A percentile compares a stretch with the other conserved stretches of the same genome.
phyloP scores from a whole-genome alignment of 2,113 vertebrate species.

The Oncorhynchus tshawytscha region DNA sequence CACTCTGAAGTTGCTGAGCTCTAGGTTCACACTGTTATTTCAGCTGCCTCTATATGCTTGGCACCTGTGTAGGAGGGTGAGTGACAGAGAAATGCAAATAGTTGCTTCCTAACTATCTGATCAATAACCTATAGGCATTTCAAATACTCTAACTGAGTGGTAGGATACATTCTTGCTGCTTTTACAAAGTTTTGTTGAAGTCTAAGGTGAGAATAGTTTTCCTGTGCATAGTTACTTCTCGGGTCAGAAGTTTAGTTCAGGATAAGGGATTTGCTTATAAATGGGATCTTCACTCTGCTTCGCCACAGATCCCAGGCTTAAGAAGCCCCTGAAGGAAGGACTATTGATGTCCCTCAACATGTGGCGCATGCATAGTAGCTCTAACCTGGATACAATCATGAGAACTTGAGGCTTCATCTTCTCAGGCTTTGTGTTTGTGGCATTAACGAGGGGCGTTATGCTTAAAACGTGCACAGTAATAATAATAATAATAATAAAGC shows the following conservation, averaged over 20 bases:
- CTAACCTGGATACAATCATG: neutral
- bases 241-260: neutral
- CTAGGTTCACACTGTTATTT: slow-evolving; percentile 23
- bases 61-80: slow-evolving; percentile 29
- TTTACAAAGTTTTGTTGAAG: neutral
- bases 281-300: neutral
- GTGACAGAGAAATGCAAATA: neutral
- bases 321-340: neutral
- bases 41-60: slow-evolving; percentile 9
- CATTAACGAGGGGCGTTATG: neutral
- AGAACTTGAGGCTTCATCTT: neutral
- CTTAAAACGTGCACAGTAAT: too few relatives aligned
- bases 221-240: neutral
- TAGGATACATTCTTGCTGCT: neutral
- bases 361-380: neutral
- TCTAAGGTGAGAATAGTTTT: neutral
- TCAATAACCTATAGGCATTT: neutral
- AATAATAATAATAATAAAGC: too few relatives aligned
- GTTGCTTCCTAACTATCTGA: neutral
- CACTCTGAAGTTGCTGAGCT: slow-evolving; percentile 1
- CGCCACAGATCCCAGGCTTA: neutral
- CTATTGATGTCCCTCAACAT: neutral
- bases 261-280: slow-evolving; percentile 1
- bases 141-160: slow-evolving; percentile 8
- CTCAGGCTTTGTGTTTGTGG: neutral